Conservation (phyloP, 1,140 invertebrate genomes). For the Sesamia nonagrioides region DNA sequence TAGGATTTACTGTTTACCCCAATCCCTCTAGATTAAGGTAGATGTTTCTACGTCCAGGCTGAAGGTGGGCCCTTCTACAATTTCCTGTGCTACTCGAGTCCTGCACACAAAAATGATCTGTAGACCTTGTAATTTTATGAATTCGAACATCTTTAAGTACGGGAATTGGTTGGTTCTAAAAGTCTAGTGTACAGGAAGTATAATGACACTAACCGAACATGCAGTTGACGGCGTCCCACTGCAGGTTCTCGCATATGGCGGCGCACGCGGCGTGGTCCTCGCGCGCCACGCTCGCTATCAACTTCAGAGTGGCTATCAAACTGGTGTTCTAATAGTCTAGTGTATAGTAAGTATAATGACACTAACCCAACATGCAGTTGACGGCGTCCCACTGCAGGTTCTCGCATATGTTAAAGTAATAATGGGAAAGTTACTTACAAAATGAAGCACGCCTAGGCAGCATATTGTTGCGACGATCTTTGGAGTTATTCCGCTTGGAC, state of each 20-base stretch:
- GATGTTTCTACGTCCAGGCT: too few species aligned
- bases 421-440: slow-evolving; percentile 64
- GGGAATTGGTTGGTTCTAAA: too few species aligned
- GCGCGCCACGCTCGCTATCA: slow-evolving; percentile 93
- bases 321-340: background rate
- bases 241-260: slow-evolving; percentile 94
- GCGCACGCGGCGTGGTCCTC: slow-evolving; percentile 93
- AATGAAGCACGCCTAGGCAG: slow-evolving; percentile 71
- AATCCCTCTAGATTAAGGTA: too few species aligned
- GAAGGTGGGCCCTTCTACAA: too few species aligned
- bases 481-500: background rate
- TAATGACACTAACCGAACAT: slow-evolving; percentile 88
- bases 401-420: slow-evolving; percentile 90
- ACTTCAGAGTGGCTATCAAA: slow-evolving; percentile 92
- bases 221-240: slow-evolving; percentile 93
- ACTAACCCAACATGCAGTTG: slow-evolving; percentile 90
- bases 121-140: too few species aligned
- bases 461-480: slow-evolving; percentile 6
- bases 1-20: too few species aligned
- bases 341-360: background rate
- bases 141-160: too few species aligned
- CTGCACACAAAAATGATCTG: too few species aligned
- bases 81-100: too few species aligned
- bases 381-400: slow-evolving; percentile 95
- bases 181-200: background rate